These are phyloP conservation scores for Cygnus olor DNA, from an alignment of 2,797 vertebrate genomes.

Conservation along the genomic window DNA sequence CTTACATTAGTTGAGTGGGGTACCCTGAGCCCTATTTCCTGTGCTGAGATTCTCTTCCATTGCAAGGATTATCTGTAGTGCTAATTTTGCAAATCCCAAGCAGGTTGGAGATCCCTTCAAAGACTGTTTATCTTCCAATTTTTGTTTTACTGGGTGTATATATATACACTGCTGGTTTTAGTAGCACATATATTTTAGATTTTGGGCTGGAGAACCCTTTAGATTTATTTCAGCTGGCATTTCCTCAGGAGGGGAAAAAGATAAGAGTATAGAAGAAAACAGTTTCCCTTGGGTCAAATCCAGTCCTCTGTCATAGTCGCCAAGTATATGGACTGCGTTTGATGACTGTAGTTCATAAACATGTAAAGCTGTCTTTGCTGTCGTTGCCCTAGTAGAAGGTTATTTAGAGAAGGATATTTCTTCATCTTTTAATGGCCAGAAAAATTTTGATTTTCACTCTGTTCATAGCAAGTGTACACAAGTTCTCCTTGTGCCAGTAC, in stretches of 20 bases:
- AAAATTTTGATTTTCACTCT: not conserved
- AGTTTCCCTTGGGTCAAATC: not conserved
- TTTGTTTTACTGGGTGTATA: not conserved
- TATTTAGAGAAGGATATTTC: not conserved
- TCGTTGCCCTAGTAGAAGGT: not conserved
- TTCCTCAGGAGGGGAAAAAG: not conserved
- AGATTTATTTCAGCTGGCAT: not conserved
- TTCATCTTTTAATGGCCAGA: not conserved
- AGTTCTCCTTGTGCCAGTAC: not conserved
- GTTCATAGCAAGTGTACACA: not conserved
- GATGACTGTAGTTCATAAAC: not conserved
- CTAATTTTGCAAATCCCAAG: not conserved
- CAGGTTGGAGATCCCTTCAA: not conserved
- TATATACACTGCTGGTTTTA: not conserved
- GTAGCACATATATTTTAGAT: not conserved
- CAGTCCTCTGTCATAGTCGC: not conserved
- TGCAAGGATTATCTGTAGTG: not conserved
- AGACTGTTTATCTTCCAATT: not conserved
- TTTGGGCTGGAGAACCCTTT: not conserved
- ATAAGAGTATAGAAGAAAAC: not conserved
- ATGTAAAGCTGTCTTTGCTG: not conserved
- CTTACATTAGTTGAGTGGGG: not conserved
- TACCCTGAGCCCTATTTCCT: not conserved
- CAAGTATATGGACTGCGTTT: not conserved
- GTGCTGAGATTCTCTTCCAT: not conserved